Evolutionary conservation across 2,113 vertebrate species (phyloP), one percentile per base, ranked within the genome.

Genomic region (Sitta europaea): DNA sequence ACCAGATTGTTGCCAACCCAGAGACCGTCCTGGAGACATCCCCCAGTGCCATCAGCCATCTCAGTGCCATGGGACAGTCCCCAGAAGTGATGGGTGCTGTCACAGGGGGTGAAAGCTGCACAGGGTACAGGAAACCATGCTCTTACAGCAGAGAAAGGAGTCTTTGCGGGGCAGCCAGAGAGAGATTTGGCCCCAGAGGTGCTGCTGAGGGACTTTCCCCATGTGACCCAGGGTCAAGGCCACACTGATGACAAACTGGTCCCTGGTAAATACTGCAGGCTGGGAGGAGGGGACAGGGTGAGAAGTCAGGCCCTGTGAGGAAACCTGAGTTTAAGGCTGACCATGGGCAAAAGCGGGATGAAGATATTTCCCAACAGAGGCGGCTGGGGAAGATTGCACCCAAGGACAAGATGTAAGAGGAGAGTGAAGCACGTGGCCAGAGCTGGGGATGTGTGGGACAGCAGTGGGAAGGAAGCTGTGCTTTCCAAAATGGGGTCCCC

Each of bases 381-480:
- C 1, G 2, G 80, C 47, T 29, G 54, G 31, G 18, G 38, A 19
- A 53, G 43, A n/a, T 18, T 1, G 3, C 2, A 2, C 21, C 1
- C 2, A 19, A 73, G 72, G 45, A 36, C 23, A 13, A 29, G 53
- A 51, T 25, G 57, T 8, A n/a, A 42, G 24, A n/a, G 42, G 50
- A 88, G 54, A 47, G 51, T 0, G 6, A 80, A 70, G 78, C 70
- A 63, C 2, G 2, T 62, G 80, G 80, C 51, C 1, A 3, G 62
- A 23, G 62, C 58, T 1, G 1, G 47, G 36, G 23, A 55, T 21
- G 71, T 2, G 28, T 35, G 36, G 59, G 55, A 51, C 25, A 24
- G 12, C 54, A 25, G 63, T 0, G 0, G 50, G 43, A 21, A 67
- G 40, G 38, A 62, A 67, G 57, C 65, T 50, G 47, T 16, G 78